phyloP scores from a whole-genome alignment of 2,888 invertebrate genomes.

The Ferrisia virgata region DNA sequence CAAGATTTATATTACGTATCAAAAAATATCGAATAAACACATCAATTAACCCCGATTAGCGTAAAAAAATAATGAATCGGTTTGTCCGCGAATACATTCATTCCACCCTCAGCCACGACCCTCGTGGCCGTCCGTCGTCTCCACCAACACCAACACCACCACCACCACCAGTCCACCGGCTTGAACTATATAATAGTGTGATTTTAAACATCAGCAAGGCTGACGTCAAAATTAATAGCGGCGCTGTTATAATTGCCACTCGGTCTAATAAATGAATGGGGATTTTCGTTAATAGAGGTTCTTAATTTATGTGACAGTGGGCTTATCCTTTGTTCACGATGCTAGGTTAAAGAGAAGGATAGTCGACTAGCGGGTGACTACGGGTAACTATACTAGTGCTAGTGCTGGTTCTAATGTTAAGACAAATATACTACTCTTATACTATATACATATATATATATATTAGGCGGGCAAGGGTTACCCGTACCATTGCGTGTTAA shows the following conservation, averaged over 20 bases:
- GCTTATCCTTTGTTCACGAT: slow-evolving; percentile 35
- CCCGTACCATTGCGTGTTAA: slow-evolving; percentile 37
- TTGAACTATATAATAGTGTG: neutral
- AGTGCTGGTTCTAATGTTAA: slow-evolving; percentile 12
- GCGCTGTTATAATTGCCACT: slow-evolving; percentile 40
- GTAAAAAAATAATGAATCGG: neutral
- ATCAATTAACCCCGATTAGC: neutral
- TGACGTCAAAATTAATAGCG: slow-evolving; percentile 38
- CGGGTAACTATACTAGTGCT: neutral
- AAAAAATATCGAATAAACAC: neutral
- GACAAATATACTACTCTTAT: neutral
- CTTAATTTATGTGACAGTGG: slow-evolving; percentile 44
- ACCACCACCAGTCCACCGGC: neutral
- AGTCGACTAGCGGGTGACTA: neutral
- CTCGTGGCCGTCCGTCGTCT: too few relatives aligned
- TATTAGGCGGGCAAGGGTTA: neutral
- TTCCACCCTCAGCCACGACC: too few relatives aligned
- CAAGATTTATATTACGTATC: neutral
- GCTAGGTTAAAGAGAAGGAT: too few relatives aligned
- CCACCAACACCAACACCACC: neutral
- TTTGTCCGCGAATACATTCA: neutral
- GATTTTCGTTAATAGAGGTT: slow-evolving; percentile 42
- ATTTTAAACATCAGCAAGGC: slow-evolving; percentile 20
- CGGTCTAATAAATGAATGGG: slow-evolving; percentile 37
- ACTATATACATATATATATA: too few relatives aligned